Evolutionary conservation across 2,113 vertebrate species (phyloP), one percentile per base, ranked within the genome.

Genomic region (Rhinopomastus cyanomelas): DNA sequence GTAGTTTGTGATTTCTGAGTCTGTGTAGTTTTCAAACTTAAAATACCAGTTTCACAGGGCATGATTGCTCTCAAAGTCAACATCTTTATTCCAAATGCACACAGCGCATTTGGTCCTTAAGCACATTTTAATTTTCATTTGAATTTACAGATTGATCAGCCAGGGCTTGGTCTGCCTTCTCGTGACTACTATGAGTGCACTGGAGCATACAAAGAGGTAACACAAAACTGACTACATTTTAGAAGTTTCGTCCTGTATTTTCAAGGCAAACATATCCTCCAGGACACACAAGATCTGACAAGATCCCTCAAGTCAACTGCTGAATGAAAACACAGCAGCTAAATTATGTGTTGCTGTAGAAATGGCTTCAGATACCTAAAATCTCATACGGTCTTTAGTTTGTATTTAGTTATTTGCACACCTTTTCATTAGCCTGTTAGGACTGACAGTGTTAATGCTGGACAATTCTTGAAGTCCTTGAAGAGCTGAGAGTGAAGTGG

Each of bases 121-220:
- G 22, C 81, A n/a, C 61, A 49, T 78, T 61, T 49, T 13, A 6
- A 20, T 61, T 85, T 59, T 57, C 85, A 11, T 72, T 66, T 84
- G 36, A 21, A 51, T 92, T 95, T 55, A 20, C 81, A 99, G 99
- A 98, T 99, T 77, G 99, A 99, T 85, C 99, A 99, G 75, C 98
- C 98, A 32, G 97, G 96, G 65, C 98, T 99, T 37, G 99, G 98
- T 77, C 97, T 99, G 37, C 97, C 98, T 91, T 99, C 99, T 88
- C 97, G 98, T 89, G 98, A 99, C 96, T 98, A 99, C 96, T 99
- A 98, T 7, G 94, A 97, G 23, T 99, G 99, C 93, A 98, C 96
- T 14, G 98, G 98, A 30, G 96, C 97, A 7, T 99, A 98, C 72
- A 93, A 96, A 95, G 98, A 99, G 98, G 99, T 99, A 97, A 87